Conservation (phyloP, 2,888 invertebrate genomes). For the Tethea ocularis region DNA sequence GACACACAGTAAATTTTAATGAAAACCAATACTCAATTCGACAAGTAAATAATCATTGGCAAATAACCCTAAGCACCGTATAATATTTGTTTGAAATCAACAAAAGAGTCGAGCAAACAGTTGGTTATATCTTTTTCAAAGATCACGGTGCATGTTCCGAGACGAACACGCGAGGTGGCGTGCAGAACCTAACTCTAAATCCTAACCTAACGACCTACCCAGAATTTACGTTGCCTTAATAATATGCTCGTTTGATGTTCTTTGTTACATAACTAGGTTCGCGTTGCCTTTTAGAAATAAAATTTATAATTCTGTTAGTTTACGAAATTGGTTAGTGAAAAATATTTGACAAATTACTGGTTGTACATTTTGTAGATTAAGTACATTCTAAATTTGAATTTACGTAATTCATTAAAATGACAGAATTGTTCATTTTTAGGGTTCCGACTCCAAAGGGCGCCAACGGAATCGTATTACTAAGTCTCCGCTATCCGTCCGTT, state of each 20-base stretch:
- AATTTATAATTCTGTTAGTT: not conserved
- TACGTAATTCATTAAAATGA: too few relatives aligned
- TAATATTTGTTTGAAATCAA: conserved; percentile 1
- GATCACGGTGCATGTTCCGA: conserved; percentile 34
- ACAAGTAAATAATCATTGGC: not conserved
- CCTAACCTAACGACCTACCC: conserved; percentile 48
- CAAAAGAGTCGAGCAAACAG: conserved; percentile 18
- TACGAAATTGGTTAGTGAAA: not conserved
- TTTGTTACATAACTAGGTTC: conserved; percentile 27
- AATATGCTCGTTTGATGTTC: conserved; percentile 16
- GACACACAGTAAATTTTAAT: not conserved
- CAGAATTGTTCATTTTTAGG: too few relatives aligned
- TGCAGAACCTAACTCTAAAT: conserved; percentile 38
- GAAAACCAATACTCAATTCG: not conserved
- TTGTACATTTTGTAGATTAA: too few relatives aligned
- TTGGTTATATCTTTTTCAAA: conserved; percentile 34
- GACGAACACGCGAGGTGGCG: conserved; percentile 54
- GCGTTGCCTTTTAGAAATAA: conserved; percentile 8
- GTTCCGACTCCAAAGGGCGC: too few relatives aligned
- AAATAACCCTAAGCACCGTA: not conserved
- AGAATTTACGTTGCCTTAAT: conserved; percentile 44
- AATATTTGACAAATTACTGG: too few relatives aligned
- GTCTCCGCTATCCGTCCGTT: too few relatives aligned
- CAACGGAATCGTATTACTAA: too few relatives aligned
- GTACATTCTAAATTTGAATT: too few relatives aligned